Base-by-base conservation (phyloP, 2,113 vertebrate species). In the Odontesthes bonariensis region DNA sequence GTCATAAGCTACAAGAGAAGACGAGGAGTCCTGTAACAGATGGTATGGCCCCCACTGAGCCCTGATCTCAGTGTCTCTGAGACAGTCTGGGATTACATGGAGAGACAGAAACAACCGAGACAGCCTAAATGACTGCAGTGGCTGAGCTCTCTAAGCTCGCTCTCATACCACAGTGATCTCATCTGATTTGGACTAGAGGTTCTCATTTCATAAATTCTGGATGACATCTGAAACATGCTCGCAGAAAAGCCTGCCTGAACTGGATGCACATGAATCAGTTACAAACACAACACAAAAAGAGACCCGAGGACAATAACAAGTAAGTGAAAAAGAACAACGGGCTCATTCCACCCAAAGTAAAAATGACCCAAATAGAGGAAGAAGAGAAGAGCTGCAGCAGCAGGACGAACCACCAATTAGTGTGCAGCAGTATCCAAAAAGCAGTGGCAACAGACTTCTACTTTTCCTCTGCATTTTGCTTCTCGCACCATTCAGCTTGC, bases 51-150 rank as follows among this genome's bases (percentile, higher is more conserved):
- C 17, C 51, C 63, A 35, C 55, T 68, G 56, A 68, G 55, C 46
- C 56, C 72, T 53, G 35, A 59, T 67, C 55, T 67, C 73, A 11
- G 56, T 46, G 42, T 67, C 27, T 17, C 60, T 35, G 44, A 75
- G 33, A 47, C 14, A 35, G 27, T 42, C 17, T 52, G 54, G 47
- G 35, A 68, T 68, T 66, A 75, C 62, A 40, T 3, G 17, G n/a
- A 51, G 31, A 66, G 44, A 47, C 73, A 68, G 63, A 67, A 75
- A 54, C 55, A 33, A 53, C 8, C 52, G 54, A 59, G 61, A 51
- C 61, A 49, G 61, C 19, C 46, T 51, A 64, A 32, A 64, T 17
- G 62, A 49, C 62, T 35, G 63, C 23, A 38, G 63, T 6, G n/a
- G n/a, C 63, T 66, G 20, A 19, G 51, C 51, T 40, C 64, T 42